These are phyloP conservation scores for Neodiprion lecontei DNA, from an alignment of 1,140 invertebrate genomes.

Conservation along the genomic window DNA sequence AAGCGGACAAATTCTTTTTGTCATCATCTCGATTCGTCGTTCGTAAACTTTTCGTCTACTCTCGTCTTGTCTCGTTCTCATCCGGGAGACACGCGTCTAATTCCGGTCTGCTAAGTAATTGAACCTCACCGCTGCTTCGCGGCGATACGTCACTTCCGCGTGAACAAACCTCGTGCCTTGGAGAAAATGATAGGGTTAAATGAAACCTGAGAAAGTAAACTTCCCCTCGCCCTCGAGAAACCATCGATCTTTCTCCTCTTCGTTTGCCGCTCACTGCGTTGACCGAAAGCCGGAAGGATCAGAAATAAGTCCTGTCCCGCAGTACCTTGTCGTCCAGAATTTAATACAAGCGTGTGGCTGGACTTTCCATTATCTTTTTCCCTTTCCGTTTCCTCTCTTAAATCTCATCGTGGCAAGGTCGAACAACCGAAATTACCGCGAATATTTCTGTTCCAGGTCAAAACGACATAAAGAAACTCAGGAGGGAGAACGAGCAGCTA, in stretches of 20 bases:
- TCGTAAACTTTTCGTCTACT: not conserved
- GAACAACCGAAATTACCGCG: too few species aligned
- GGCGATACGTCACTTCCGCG: not conserved
- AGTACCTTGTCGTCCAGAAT: too few species aligned
- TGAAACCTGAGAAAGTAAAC: not conserved
- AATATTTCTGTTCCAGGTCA: slow-evolving; percentile 69
- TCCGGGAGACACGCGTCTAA: not conserved
- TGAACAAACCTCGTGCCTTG: not conserved
- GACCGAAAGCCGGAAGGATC: too few species aligned
- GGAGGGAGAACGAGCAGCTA: slow-evolving; percentile 85
- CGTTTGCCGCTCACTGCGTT: too few species aligned
- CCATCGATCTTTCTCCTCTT: not conserved
- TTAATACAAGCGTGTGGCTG: too few species aligned
- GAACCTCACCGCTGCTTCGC: not conserved
- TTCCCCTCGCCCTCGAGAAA: not conserved
- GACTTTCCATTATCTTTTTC: slow-evolving; percentile 8
- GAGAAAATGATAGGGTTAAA: not conserved
- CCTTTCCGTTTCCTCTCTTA: not conserved
- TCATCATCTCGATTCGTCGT: not conserved
- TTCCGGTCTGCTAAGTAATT: slow-evolving; percentile 1
- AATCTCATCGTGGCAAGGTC: too few species aligned
- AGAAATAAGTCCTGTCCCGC: too few species aligned
- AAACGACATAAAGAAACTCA: slow-evolving; percentile 86
- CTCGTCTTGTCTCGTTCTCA: not conserved
- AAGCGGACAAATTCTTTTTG: not conserved